Evolutionary conservation across 1,140 invertebrate species (phyloP).

Genomic region (Drosophila murphyi): DNA sequence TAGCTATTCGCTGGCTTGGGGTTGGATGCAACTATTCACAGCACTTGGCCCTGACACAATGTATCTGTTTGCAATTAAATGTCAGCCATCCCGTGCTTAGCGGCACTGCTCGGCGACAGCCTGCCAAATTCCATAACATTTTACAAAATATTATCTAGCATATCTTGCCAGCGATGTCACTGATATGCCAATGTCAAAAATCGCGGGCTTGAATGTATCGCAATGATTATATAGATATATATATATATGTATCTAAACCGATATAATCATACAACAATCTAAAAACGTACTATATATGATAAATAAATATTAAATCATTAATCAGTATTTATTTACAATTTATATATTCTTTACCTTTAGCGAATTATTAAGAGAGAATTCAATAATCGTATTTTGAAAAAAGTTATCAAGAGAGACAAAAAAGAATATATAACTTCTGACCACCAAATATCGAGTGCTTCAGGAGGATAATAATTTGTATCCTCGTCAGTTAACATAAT

Average conservation of each 20-base stretch:
- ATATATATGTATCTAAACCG: too few relatives aligned
- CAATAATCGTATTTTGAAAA: too few relatives aligned
- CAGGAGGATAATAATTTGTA: not conserved
- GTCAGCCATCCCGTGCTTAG: constrained; percentile 49
- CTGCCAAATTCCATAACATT: constrained; percentile 49
- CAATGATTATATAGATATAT: not conserved
- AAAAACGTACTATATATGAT: too few relatives aligned
- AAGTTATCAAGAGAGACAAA: too few relatives aligned
- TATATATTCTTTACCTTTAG: too few relatives aligned
- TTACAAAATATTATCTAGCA: constrained; percentile 45
- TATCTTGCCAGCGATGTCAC: constrained; percentile 15
- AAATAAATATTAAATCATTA: too few relatives aligned
- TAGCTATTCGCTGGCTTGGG: not conserved
- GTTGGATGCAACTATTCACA: constrained; percentile 50
- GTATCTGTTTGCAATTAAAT: constrained; percentile 80
- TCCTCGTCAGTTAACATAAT: too few relatives aligned
- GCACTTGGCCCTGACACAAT: constrained; percentile 67
- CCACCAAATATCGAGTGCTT: not conserved
- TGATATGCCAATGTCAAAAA: constrained; percentile 17
- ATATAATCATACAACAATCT: too few relatives aligned
- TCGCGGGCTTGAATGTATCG: constrained; percentile 4
- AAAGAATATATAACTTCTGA: too few relatives aligned
- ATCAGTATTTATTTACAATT: too few relatives aligned
- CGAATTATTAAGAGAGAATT: too few relatives aligned
- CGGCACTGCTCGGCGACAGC: constrained; percentile 53